Evolutionary conservation across 2,113 vertebrate species (phyloP).

Genomic region (Asarcornis scutulata): DNA sequence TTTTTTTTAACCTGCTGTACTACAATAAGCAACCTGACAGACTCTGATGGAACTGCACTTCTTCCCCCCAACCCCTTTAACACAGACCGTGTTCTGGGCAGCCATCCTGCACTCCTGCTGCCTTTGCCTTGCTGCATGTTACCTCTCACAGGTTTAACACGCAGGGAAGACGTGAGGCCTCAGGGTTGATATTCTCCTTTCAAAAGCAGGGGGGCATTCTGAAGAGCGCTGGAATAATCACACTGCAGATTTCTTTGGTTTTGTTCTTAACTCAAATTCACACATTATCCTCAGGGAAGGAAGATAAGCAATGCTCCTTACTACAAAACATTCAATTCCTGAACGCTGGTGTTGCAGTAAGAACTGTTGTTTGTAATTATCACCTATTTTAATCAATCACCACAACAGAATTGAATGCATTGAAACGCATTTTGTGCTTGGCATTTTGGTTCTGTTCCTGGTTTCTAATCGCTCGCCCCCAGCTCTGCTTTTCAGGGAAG

Average conservation of each 20-base stretch:
- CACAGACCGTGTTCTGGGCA: fast-evolving
- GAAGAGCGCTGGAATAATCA: background rate
- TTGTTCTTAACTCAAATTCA: background rate
- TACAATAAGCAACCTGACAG: background rate
- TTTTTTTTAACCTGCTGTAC: too few species aligned
- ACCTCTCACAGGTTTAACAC: background rate
- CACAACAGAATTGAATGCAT: fast-evolving
- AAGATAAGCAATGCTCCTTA: background rate
- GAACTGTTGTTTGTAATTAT: background rate
- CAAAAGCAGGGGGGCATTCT: background rate
- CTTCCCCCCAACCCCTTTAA: background rate
- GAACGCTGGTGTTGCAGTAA: background rate
- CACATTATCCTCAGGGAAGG: background rate
- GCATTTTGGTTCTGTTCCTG: background rate
- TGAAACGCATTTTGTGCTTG: background rate
- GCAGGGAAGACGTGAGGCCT: background rate
- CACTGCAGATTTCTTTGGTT: background rate
- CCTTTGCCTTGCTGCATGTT: background rate
- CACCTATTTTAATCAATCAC: background rate
- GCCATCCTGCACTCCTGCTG: background rate
- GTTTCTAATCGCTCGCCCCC: background rate
- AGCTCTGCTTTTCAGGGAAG: background rate
- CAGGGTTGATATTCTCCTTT: background rate
- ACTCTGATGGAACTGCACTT: background rate
- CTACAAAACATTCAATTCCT: background rate